Conservation (phyloP, 2,797 vertebrate genomes). For the Sebastes nivosus region DNA sequence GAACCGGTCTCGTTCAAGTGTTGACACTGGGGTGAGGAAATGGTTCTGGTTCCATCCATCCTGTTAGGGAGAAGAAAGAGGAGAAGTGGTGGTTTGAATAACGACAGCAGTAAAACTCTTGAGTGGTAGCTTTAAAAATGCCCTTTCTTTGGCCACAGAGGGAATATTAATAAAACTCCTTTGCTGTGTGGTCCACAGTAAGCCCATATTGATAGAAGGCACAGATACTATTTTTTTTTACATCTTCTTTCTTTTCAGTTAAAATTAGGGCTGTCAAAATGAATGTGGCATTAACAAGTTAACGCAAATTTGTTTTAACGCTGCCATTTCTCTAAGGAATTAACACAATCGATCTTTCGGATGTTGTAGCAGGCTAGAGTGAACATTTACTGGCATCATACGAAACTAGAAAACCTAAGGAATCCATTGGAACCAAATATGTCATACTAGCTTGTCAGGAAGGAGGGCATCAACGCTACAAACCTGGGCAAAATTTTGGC, state of each 20-base stretch:
- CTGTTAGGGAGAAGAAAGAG: constrained; percentile 68
- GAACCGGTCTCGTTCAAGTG: constrained; percentile 93
- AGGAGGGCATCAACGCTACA: too few relatives aligned
- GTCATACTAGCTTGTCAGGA: too few relatives aligned
- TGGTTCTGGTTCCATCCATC: constrained; percentile 99
- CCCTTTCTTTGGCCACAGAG: neutral
- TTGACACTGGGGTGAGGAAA: constrained; percentile 97
- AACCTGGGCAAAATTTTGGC: too few relatives aligned
- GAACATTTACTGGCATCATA: too few relatives aligned
- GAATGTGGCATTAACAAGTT: too few relatives aligned
- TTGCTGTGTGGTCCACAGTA: neutral
- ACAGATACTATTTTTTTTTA: neutral
- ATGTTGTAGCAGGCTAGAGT: too few relatives aligned
- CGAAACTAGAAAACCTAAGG: too few relatives aligned
- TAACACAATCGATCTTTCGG: too few relatives aligned
- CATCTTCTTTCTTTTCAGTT: neutral
- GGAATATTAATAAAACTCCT: neutral
- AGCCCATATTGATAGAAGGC: neutral
- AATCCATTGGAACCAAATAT: too few relatives aligned
- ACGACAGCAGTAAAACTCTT: neutral
- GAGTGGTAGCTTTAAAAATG: neutral
- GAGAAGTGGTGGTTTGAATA: constrained; percentile 1
- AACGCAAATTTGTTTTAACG: too few relatives aligned
- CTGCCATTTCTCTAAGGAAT: too few relatives aligned
- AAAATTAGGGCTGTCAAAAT: neutral